Conservation (phyloP, 2,113 vertebrate genomes). For the Xiphorhynchus elegans region DNA sequence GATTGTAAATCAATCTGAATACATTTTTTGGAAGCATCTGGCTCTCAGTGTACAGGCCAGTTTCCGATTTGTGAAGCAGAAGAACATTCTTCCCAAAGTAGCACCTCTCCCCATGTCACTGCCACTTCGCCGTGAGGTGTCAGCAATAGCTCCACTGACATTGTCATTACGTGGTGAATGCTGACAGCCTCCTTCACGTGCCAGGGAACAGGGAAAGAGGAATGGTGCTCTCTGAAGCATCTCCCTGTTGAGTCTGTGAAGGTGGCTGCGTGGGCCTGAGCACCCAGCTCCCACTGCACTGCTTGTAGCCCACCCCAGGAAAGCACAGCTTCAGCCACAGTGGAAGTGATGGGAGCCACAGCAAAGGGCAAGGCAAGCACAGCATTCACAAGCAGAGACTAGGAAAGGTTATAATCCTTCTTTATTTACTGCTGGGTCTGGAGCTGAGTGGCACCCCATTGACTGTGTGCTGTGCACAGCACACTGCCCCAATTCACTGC, state of each 20-base stretch:
- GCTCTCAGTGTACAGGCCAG: background rate
- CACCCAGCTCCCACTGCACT: background rate
- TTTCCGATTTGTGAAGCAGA: background rate
- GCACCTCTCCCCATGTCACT: background rate
- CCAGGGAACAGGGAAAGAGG: background rate
- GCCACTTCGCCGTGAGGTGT: background rate
- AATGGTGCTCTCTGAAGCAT: background rate
- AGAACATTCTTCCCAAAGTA: background rate
- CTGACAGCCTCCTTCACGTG: background rate
- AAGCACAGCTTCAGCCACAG: background rate
- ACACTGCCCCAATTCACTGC: constrained; percentile 51
- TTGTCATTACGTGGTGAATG: background rate
- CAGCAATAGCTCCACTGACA: background rate
- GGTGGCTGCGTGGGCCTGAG: background rate
- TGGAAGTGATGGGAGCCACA: background rate
- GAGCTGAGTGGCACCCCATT: constrained; percentile 54
- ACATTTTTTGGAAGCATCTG: background rate
- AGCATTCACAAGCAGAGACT: background rate
- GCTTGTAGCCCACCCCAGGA: background rate
- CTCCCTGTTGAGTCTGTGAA: background rate
- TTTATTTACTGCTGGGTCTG: constrained; percentile 45
- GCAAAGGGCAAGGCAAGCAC: background rate
- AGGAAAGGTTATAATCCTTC: constrained; percentile 44
- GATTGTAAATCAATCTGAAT: background rate
- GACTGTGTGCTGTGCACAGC: constrained; percentile 44